Base-by-base conservation (phyloP, 2,888 invertebrate genomes). In the Troilus luridus region DNA sequence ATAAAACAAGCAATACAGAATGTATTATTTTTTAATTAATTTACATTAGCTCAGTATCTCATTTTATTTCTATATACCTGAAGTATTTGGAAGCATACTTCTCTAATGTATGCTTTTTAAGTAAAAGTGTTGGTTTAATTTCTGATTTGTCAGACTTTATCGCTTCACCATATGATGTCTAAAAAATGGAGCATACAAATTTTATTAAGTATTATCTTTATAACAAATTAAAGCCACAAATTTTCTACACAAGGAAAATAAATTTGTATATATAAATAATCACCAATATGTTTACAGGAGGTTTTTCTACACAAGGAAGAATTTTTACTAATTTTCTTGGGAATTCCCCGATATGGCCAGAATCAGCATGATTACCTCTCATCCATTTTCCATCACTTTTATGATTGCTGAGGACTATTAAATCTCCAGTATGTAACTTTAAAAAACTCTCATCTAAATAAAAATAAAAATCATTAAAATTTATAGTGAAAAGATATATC, bases 41-140 rank as follows among this genome's bases (percentile, higher is more conserved):
- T 88, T 17, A 27, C 11, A 19, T 19, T 60, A 3, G 10, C 58
- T 88, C 5, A 67, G n/a, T 64, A 12, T 89, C 0, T 54, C 19
- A n/a, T 0, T 1, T 56, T 60, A 27, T 41, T 60, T 8, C 27
- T 88, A 24, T 58, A 91, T 95, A 94, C 94, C 97, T 95, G 94
- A 98, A 99, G 94, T 98, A 96, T 93, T 98, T 97, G 85, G 96
- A 95, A 0, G 98, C 96, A 94, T 97, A 99, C 93, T 97, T 96
- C 93, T 97, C 97, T 89, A 99, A 95, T 0, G 98, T 98, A 94
- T 99, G 95, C 93, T 97, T 96, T 94, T 96, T 96, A 93, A 96
- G 96, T 92, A 96, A 94, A 94, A 96, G 95, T 92, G 96, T 93
- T 6, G 81, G 56, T 56, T 64, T 81, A 1, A 60, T 90, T 10